Percentiles rank a stretch among this genome's conserved stretches.
These are phyloP conservation scores for Acanthopagrus latus DNA, from an alignment of 2,797 vertebrate species.

Conservation along the genomic window DNA sequence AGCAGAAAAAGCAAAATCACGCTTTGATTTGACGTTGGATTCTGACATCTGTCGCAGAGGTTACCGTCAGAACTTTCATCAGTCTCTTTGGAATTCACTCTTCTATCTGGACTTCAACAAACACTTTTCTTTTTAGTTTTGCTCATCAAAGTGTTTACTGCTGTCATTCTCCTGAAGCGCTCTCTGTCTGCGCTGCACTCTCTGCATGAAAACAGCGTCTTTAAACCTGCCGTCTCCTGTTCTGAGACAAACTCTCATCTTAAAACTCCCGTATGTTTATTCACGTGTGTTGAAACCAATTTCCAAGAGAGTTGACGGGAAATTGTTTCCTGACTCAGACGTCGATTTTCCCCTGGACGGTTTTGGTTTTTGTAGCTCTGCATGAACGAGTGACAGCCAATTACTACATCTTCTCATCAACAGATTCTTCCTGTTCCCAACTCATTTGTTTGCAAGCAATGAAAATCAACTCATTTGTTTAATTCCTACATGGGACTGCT, in stretches of 20 bases:
- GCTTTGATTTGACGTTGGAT: constrained; percentile 25
- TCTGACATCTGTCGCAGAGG: constrained; percentile 32
- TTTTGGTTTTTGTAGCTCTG: constrained; percentile 27
- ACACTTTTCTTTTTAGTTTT: constrained; percentile 25
- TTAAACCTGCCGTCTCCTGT: constrained; percentile 7
- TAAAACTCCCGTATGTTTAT: constrained; percentile 8
- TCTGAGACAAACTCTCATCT: constrained; percentile 24
- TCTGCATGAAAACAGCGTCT: constrained; percentile 20
- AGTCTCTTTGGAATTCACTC: constrained; percentile 38
- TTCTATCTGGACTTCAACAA: constrained; percentile 45
- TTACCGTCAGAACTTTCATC: constrained; percentile 26
- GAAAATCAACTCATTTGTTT: constrained; percentile 27
- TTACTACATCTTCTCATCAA: constrained; percentile 14
- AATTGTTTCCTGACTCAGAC: background rate
- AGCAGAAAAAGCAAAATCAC: constrained; percentile 5
- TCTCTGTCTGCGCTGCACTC: constrained; percentile 20
- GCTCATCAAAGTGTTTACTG: constrained; percentile 42
- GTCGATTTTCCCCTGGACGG: background rate
- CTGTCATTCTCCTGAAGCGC: constrained; percentile 38
- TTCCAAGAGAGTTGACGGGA: constrained; percentile 4
- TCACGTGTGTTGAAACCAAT: constrained; percentile 4
- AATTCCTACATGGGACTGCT: background rate
- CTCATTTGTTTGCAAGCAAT: constrained; percentile 27
- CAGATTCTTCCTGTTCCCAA: background rate
- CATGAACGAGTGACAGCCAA: constrained; percentile 17